Evolutionary conservation across 1,140 invertebrate genomes (phyloP).

Genomic region (Atopsyche davidsoni): DNA sequence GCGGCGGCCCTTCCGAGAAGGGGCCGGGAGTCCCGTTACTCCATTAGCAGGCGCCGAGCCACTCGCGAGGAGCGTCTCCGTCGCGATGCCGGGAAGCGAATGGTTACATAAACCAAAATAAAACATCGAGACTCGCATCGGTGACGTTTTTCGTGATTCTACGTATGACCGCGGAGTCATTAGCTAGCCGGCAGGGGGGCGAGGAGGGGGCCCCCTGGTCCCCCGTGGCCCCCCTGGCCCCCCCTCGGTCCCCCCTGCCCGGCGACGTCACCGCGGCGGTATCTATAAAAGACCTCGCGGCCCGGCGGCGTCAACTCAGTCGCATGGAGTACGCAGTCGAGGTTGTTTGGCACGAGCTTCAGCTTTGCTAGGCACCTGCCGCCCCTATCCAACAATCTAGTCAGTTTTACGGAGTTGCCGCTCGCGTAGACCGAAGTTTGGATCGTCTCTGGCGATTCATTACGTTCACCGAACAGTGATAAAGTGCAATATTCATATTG

Average conservation of each 20-base stretch:
- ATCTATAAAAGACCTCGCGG: conserved; percentile 49
- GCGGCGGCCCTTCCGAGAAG: too few relatives aligned
- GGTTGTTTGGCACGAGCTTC: conserved; percentile 53
- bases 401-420: conserved; percentile 46
- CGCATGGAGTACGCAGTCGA: conserved; percentile 54
- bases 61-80: conserved; percentile 26
- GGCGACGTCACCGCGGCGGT: conserved; percentile 39
- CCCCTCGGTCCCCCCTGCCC: conserved; percentile 3
- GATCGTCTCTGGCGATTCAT: conserved; percentile 12
- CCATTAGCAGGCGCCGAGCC: conserved; percentile 6
- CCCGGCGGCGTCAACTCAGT: conserved; percentile 44
- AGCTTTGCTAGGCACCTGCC: conserved; percentile 53
- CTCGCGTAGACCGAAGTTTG: conserved; percentile 36
- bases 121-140: conserved; percentile 10
- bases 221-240: conserved; percentile 8
- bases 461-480: conserved; percentile 34
- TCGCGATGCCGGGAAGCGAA: conserved; percentile 38
- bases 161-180: conserved; percentile 15
- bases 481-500: conserved; percentile 46
- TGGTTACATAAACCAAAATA: conserved; percentile 23
- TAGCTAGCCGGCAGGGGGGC: conserved; percentile 11
- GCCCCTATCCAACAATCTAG: conserved; percentile 48
- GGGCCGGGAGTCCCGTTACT: conserved; percentile 31
- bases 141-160: conserved; percentile 21
- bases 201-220: conserved; percentile 7